Evolutionary conservation across 2,888 invertebrate genomes (phyloP), one percentile per base, ranked within the genome.

Genomic region (Empis livida): DNA sequence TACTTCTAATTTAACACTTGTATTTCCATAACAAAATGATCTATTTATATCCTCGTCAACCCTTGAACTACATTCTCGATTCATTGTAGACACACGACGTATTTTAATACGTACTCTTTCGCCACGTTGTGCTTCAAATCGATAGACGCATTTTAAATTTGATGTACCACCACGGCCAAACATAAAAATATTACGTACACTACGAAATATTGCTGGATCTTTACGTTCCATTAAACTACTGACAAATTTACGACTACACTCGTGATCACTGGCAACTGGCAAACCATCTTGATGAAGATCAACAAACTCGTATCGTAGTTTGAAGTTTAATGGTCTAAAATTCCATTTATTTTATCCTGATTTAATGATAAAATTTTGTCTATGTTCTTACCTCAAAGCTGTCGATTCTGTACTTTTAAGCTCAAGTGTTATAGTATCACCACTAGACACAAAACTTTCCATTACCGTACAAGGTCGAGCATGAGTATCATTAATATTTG

Each of bases 61-160:
- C 41, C 64, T 63, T 4, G 68, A 68, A 47, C 60, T 63, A 49
- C 70, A 69, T 31, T 59, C 54, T 16, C 76, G 67, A 59, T 79
- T 74, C 47, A 77, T 73, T 10, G 78, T 81, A n/a, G 78, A 72
- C 5, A 89, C 74, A 51, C 81, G 80, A 60, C 81, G 83, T 45
- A 91, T 75, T 46, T 82, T 79, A 43, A 92, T 73, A 51, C 84
- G 79, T 43, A 91, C 79, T 43, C 83, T 77, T 64, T 91, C 89
- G 43, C 87, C 87, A 45, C 82, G 80, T 59, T 84, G 83, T 0
- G 84, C 90, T 69, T 90, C 88, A 62, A 91, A 91, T 42, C 88
- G 83, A 67, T 91, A 91, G 42, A 84, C 78, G 68, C 93, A 93
- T 82, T 85, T 88, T 16, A 91, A 76, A 67, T 90, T 86, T 51